phyloP scores from a whole-genome alignment of 2,888 invertebrate species.

The Megalurothrips usitatus region DNA sequence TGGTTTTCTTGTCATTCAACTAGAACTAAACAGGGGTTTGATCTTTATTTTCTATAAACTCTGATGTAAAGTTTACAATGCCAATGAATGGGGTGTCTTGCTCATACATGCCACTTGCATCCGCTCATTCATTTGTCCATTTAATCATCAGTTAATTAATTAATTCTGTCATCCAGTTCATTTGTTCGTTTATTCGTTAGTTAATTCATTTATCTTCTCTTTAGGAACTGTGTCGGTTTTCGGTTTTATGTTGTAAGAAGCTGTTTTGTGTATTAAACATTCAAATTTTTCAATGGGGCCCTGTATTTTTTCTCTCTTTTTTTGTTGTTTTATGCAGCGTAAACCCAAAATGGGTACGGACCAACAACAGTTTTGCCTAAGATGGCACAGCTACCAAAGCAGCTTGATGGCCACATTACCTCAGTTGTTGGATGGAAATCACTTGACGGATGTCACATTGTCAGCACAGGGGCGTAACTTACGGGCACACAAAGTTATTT shows the following conservation, averaged over 20 bases:
- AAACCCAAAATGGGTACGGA: constrained; percentile 50
- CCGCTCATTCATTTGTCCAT: not conserved
- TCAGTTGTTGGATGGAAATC: constrained; percentile 70
- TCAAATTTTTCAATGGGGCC: too few relatives aligned
- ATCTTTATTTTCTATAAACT: too few relatives aligned
- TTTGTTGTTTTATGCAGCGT: constrained; percentile 29
- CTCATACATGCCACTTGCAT: not conserved
- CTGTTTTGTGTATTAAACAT: too few relatives aligned
- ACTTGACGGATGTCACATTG: constrained; percentile 76
- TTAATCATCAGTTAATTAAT: not conserved
- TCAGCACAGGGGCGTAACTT: constrained; percentile 80
- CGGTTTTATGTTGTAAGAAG: too few relatives aligned
- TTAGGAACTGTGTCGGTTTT: too few relatives aligned
- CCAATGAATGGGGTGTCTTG: too few relatives aligned
- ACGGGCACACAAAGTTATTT: constrained; percentile 77
- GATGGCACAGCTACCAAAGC: constrained; percentile 81
- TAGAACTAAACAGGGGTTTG: too few relatives aligned
- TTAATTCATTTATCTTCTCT: too few relatives aligned
- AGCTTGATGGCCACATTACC: constrained; percentile 71
- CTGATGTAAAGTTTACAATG: too few relatives aligned
- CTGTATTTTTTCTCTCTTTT: not conserved
- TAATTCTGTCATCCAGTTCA: not conserved
- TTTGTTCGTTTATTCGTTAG: not conserved
- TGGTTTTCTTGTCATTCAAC: too few relatives aligned
- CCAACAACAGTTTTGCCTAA: constrained; percentile 73